Base-by-base conservation (phyloP, 2,888 invertebrate genomes). In the Venustoraphidia nigricollis region DNA sequence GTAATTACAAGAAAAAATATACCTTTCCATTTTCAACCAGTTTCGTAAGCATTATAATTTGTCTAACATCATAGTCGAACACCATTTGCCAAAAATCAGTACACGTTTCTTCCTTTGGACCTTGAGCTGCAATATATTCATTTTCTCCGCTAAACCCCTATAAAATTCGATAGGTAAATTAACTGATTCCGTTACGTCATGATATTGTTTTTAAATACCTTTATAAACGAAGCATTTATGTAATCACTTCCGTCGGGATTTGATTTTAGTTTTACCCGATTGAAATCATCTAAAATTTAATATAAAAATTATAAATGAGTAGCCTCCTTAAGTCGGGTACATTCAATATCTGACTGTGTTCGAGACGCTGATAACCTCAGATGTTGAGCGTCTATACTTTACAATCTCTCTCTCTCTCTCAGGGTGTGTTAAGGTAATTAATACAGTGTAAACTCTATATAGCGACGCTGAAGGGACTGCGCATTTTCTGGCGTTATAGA, bases 11-110 rank as follows among this genome's bases (percentile, higher is more conserved):
- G 10, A 10, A 10, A 34, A 37, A 47, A 56, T 60, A 62, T 64
- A 81, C 81, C 66, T 74, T 75, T 53, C 77, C 77, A 52, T 75
- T 72, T 65, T 84, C 84, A 2, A 76, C 66, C 50, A 81, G 73
- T 55, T 79, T 76, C 2, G 84, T 81, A 3, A 84, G 68, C 82
- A 84, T 84, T 2, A 83, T 77, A 53, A 85, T 76, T 10, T 80
- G 66, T 36, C 72, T 70, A 1, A 81, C 73, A 55, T 79, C 74
- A 57, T 83, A 77, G 58, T 84, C 81, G 57, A 81, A 70, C 11
- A 83, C 65, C 83, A 85, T 83, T 54, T 79, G 72, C 85, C 84
- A 85, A 62, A 84, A 85, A 61, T 85, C 83, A 53, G 75, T 72
- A 13, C 72, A 68, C 3, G 81, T 83, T 50, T 73, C 71, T 37